Percentiles rank a stretch among this genome's conserved stretches.
phyloP scores from a whole-genome alignment of 2,797 vertebrate genomes.

The Smutsia gigantea region DNA sequence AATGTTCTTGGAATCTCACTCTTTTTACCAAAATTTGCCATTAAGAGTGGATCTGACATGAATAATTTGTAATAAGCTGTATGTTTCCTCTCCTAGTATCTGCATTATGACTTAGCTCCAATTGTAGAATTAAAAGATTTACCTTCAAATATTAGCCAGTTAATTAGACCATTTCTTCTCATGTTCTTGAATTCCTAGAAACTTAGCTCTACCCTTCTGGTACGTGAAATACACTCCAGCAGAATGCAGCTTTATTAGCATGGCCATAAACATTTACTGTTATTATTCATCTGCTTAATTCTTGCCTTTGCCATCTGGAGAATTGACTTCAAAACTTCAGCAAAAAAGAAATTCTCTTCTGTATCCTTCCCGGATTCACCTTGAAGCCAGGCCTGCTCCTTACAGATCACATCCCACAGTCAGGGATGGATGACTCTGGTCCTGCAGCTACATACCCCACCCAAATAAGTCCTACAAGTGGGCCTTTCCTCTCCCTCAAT shows the following conservation, averaged over 20 bases:
- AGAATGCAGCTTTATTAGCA: constrained; percentile 32
- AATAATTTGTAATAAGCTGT: neutral
- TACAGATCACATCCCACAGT: fast-evolving
- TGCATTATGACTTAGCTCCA: neutral
- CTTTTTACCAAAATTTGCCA: neutral
- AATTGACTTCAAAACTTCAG: neutral
- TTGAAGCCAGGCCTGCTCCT: neutral
- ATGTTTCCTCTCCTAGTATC: neutral
- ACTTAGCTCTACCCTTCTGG: neutral
- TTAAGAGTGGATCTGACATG: neutral
- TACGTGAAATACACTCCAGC: neutral
- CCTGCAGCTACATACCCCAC: too few relatives aligned
- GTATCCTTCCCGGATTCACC: neutral
- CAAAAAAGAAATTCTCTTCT: neutral
- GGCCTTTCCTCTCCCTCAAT: neutral
- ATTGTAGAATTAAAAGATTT: neutral
- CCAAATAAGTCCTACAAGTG: neutral
- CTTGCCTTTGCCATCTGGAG: constrained; percentile 59
- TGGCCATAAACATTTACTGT: constrained; percentile 53
- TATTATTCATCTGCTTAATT: constrained; percentile 43
- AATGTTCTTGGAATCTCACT: neutral
- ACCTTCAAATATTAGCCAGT: neutral
- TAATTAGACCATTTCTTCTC: neutral
- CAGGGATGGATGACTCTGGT: too few relatives aligned
- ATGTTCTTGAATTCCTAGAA: neutral